Percentiles rank a stretch among this genome's conserved stretches.
phyloP scores from a whole-genome alignment of 92 coral and sea anemone species.

The Desmophyllum pertusum region DNA sequence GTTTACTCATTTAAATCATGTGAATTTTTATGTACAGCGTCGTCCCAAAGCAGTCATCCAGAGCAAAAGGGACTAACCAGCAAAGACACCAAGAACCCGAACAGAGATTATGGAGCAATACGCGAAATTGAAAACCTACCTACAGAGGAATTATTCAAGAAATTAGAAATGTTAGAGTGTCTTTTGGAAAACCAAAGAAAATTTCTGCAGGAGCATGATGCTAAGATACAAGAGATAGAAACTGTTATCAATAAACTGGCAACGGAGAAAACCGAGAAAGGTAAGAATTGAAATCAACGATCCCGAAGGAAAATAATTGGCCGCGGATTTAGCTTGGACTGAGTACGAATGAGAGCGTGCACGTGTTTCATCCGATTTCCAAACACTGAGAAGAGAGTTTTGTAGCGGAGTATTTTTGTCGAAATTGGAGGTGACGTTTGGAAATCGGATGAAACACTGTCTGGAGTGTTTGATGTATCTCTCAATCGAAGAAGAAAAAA shows the following conservation, averaged over 20 bases:
- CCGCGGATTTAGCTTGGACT: too few relatives aligned
- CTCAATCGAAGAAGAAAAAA: too few relatives aligned
- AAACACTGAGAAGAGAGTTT: too few relatives aligned
- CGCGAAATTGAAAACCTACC: background rate
- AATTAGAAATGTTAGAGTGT: constrained; percentile 25
- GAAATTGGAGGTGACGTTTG: too few relatives aligned
- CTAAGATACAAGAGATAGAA: constrained; percentile 37
- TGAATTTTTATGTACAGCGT: constrained; percentile 1
- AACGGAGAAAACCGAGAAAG: constrained; percentile 4
- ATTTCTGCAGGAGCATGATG: constrained; percentile 32
- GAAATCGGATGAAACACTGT: too few relatives aligned
- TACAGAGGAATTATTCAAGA: constrained; percentile 2
- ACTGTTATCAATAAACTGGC: constrained; percentile 3
- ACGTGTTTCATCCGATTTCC: too few relatives aligned
- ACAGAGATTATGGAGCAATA: constrained; percentile 30
- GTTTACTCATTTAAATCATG: background rate
- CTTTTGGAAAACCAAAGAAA: constrained; percentile 31
- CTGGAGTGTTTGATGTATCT: too few relatives aligned
- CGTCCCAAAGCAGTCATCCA: constrained; percentile 1
- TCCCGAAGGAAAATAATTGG: too few relatives aligned
- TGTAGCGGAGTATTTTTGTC: too few relatives aligned
- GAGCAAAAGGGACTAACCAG: constrained; percentile 9
- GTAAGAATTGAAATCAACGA: background rate
- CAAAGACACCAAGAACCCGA: background rate
- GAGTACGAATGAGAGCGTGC: too few relatives aligned